Evolutionary conservation across 1,140 invertebrate genomes (phyloP).

Genomic region (Lasioglossum baleicum): DNA sequence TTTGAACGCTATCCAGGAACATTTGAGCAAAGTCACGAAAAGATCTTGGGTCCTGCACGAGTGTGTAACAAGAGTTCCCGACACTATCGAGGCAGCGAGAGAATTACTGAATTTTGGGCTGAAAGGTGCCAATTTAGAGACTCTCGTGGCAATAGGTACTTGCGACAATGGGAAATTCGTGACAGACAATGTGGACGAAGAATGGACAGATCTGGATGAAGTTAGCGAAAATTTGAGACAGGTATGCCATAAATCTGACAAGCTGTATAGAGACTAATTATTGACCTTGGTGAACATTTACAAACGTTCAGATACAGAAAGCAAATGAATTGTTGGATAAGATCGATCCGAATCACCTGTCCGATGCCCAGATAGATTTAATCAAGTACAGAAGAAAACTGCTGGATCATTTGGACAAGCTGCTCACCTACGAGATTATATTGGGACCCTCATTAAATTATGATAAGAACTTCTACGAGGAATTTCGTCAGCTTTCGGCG

Average conservation of each 20-base stretch:
- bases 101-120: conserved; percentile 89
- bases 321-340: conserved; percentile 68
- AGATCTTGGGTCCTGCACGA: conserved; percentile 91
- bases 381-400: conserved; percentile 82
- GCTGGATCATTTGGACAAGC: conserved; percentile 83
- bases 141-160: conserved; percentile 80
- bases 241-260: conserved; percentile 26
- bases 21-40: conserved; percentile 90
- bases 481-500: conserved; percentile 82
- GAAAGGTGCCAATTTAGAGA: conserved; percentile 84
- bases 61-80: conserved; percentile 88
- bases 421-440: conserved; percentile 85
- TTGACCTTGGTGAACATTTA: neutral
- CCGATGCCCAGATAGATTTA: conserved; percentile 82
- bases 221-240: conserved; percentile 60
- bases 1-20: conserved; percentile 86
- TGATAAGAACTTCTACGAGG: conserved; percentile 82
- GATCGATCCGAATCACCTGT: conserved; percentile 76
- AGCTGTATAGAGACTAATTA: neutral
- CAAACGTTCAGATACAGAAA: conserved; percentile 65
- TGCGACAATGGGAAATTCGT: conserved; percentile 73
- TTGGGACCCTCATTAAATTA: conserved; percentile 73
- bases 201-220: conserved; percentile 57
- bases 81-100: conserved; percentile 85
- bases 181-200: conserved; percentile 61